phyloP scores from a whole-genome alignment of 1,140 invertebrate genomes.

The Cotesia typhae region DNA sequence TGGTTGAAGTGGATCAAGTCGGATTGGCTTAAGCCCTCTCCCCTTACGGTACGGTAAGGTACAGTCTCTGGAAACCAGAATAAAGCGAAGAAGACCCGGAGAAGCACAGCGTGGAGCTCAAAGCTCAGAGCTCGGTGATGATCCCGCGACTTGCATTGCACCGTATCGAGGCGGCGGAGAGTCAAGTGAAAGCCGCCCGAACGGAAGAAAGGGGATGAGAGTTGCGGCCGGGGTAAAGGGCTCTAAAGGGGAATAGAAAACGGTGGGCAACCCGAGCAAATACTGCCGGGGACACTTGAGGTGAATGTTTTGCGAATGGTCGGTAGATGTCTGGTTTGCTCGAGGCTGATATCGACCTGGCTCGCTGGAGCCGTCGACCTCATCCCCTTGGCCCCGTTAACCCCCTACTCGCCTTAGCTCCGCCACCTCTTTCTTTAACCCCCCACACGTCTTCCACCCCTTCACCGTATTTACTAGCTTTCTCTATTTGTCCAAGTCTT shows the following conservation, averaged over 20 bases:
- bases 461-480: conserved; percentile 12
- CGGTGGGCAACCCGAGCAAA: conserved; percentile 15
- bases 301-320: conserved; percentile 68
- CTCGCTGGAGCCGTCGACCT: conserved; percentile 55
- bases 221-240: background rate
- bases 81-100: too few species aligned
- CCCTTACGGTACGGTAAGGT: background rate
- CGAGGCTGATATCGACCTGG: conserved; percentile 65
- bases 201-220: conserved; percentile 9
- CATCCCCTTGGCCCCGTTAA: conserved; percentile 39
- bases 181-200: conserved; percentile 10
- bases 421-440: conserved; percentile 10
- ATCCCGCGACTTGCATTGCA: conserved; percentile 39
- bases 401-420: conserved; percentile 39
- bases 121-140: conserved; percentile 34
- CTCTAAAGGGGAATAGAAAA: background rate
- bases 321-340: conserved; percentile 67
- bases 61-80: too few species aligned
- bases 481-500: conserved; percentile 33
- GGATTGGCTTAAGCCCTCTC: conserved; percentile 22
- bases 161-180: conserved; percentile 34
- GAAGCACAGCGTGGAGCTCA: conserved; percentile 16
- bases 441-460: background rate
- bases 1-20: conserved; percentile 11
- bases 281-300: conserved; percentile 63